Evolutionary conservation across 2,797 vertebrate genomes (phyloP), one percentile per base, ranked within the genome.

Genomic region (Eulemur rubriventer): DNA sequence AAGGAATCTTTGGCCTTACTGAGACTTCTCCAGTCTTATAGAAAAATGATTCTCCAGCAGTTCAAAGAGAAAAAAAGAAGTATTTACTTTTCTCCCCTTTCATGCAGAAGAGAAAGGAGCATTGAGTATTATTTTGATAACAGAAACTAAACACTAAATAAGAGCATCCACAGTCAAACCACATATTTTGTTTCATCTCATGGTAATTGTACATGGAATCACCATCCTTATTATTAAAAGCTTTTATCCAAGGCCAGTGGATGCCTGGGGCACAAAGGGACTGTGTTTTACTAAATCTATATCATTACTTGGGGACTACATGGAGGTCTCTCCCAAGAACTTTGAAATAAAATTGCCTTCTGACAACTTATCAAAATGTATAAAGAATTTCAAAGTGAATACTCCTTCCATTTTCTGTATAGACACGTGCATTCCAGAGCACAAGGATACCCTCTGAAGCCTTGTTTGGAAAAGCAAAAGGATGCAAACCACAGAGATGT

Each of bases 111-210:
- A 94, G 78, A 95, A 90, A 59, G 76, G 14, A 38, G 17, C 17
- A 43, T 1, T n/a, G 55, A 48, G 48, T n/a, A 84, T 91, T 96
- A 95, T 92, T 96, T 91, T 95, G 86, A 97, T 96, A 65, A 93
- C 11, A 97, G 89, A 94, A 94, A 92, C 76, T 82, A 95, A 96
- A 96, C 57, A 95, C 92, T 82, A 92, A 95, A 75, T 81, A 94
- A 89, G 70, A 87, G 65, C 59, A 87, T 59, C 69, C n/a, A 88
- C n/a, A 78, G 20, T 86, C 55, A 30, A 76, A 59, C 50, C 33
- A 84, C 72, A 70, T 12, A 57, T 88, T 86, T 94, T 81, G 92
- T 91, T 95, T 95, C 92, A 90, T 95, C 96, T 95, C 84, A 26
- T 12, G 55, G 76, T 85, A 91, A 92, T 20, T 59, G 41, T n/a